Conservation (phyloP, 2,113 vertebrate species). For the Hiodon alosoides region DNA sequence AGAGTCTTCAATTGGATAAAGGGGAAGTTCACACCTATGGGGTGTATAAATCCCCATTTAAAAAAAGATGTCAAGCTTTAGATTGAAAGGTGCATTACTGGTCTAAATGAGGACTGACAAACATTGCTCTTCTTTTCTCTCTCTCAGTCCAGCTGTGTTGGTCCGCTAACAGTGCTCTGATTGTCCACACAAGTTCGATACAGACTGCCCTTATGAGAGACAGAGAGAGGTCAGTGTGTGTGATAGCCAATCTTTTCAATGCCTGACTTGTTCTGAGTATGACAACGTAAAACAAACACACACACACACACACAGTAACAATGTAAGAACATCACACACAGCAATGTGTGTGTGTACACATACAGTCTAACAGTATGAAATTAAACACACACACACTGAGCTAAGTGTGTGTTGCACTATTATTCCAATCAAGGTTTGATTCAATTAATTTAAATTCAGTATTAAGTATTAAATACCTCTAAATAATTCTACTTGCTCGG, state of each 20-base stretch:
- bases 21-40: not conserved
- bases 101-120: conserved; percentile 22
- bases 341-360: not conserved
- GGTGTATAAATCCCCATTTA: not conserved
- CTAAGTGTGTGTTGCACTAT: no score
- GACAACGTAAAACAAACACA: conserved; percentile 23
- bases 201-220: conserved; percentile 60
- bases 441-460: no score
- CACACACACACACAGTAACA: not conserved
- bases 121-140: conserved; percentile 43
- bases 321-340: not conserved
- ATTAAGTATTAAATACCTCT: no score
- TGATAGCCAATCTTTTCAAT: conserved; percentile 22
- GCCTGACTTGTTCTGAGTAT: conserved; percentile 24
- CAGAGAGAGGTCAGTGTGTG: conserved; percentile 34
- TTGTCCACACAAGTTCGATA: conserved; percentile 58
- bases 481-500: no score
- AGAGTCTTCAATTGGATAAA: not conserved
- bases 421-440: no score
- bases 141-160: conserved; percentile 59
- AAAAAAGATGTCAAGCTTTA: conserved; percentile 9
- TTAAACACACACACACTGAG: conserved; percentile 3
- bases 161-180: conserved; percentile 56
- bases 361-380: not conserved
- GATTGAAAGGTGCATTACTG: conserved; percentile 12